These are phyloP conservation scores for Mycalesis mineus DNA, from an alignment of 2,888 invertebrate genomes.

Conservation along the genomic window DNA sequence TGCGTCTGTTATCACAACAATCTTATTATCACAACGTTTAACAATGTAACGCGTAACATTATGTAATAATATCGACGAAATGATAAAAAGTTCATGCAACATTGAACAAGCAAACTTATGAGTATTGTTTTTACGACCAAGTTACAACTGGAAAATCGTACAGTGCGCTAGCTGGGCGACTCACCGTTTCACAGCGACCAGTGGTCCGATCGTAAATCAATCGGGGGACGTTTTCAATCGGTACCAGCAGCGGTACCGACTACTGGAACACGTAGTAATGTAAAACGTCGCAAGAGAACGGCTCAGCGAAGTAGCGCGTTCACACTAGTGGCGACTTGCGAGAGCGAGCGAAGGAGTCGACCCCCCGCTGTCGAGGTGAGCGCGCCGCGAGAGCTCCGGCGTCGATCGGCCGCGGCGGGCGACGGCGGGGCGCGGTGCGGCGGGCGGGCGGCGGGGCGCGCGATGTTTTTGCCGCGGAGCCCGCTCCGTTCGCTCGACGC, in stretches of 20 bases:
- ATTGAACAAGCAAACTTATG: conserved; percentile 18
- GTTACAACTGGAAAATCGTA: conserved; percentile 30
- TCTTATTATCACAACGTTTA: neutral
- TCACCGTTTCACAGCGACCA: conserved; percentile 62
- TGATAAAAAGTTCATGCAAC: conserved; percentile 23
- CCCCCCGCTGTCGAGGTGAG: conserved; percentile 75
- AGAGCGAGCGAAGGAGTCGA: conserved; percentile 59
- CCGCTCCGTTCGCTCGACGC: conserved; percentile 63
- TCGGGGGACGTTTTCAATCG: conserved; percentile 52
- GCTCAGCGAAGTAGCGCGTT: conserved; percentile 49
- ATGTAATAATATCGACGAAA: conserved; percentile 19
- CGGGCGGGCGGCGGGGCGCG: conserved; percentile 59
- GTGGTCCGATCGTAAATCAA: conserved; percentile 55
- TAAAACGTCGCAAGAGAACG: conserved; percentile 48
- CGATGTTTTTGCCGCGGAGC: conserved; percentile 75
- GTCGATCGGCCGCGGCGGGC: conserved; percentile 60
- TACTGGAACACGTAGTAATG: conserved; percentile 52
- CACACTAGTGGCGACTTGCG: conserved; percentile 34
- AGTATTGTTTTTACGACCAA: conserved; percentile 32
- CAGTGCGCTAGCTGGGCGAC: conserved; percentile 33
- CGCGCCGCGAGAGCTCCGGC: conserved; percentile 67
- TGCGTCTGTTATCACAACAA: conserved; percentile 9
- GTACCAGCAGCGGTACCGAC: conserved; percentile 44
- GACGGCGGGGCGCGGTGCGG: conserved; percentile 38
- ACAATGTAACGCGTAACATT: conserved; percentile 16